Conservation (phyloP, 2,113 vertebrate species). For the Chionis minor region DNA sequence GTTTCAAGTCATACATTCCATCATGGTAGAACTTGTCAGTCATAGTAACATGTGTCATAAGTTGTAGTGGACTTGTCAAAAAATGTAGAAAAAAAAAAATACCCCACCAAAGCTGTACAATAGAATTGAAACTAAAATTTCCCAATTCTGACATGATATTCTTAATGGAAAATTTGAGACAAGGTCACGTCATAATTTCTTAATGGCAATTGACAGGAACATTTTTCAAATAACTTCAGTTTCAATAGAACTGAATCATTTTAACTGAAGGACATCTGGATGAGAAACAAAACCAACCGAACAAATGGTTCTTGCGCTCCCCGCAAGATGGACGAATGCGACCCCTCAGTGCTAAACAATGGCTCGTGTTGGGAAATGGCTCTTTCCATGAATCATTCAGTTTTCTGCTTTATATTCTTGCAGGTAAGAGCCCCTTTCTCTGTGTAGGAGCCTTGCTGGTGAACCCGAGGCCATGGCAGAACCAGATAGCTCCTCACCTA, state of each 20-base stretch:
- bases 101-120: neutral
- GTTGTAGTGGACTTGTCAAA: neutral
- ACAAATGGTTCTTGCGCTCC: neutral
- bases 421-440: neutral
- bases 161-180: neutral
- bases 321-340: neutral
- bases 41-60: neutral
- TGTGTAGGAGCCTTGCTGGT: neutral
- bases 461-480: neutral
- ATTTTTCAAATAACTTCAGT: neutral
- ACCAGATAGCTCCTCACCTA: neutral
- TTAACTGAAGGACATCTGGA: neutral
- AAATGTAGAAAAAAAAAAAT: neutral
- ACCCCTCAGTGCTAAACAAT: neutral
- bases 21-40: neutral
- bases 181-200: neutral
- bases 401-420: neutral
- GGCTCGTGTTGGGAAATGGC: neutral
- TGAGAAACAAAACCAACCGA: neutral
- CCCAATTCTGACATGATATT: neutral
- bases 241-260: neutral
- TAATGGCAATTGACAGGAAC: neutral
- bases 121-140: neutral
- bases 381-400: rapidly evolving
- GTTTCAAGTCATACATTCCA: neutral